Percentiles rank a stretch among this genome's conserved stretches.
These are phyloP conservation scores for Eufriesea mexicana DNA, from an alignment of 1,140 invertebrate species.

Conservation along the genomic window DNA sequence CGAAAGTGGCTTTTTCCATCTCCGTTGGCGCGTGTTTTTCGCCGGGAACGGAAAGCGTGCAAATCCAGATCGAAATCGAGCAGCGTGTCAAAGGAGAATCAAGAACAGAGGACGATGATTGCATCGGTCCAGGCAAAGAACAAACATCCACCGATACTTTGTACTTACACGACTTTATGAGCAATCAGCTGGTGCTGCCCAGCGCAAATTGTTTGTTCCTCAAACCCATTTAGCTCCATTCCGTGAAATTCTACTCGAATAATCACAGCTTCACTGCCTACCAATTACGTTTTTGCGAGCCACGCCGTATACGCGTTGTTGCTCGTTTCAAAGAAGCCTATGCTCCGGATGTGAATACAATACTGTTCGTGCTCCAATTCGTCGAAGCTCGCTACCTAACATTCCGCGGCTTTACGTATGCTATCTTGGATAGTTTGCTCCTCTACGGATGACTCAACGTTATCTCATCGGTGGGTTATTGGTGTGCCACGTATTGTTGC, in stretches of 20 bases:
- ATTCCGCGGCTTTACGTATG: background rate
- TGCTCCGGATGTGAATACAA: constrained; percentile 46
- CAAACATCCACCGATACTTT: constrained; percentile 76
- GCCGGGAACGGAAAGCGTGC: background rate
- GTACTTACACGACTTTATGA: constrained; percentile 79
- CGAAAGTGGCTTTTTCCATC: background rate
- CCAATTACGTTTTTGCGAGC: constrained; percentile 78
- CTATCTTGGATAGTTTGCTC: background rate
- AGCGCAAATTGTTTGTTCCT: constrained; percentile 82
- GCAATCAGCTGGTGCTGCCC: constrained; percentile 78
- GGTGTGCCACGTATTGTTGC: background rate
- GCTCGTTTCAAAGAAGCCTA: constrained; percentile 56
- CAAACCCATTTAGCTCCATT: constrained; percentile 82
- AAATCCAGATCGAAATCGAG: background rate
- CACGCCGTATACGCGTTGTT: constrained; percentile 43
- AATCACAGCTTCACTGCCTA: constrained; percentile 80
- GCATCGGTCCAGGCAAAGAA: constrained; percentile 67
- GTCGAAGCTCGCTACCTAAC: constrained; percentile 43
- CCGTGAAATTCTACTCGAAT: constrained; percentile 81
- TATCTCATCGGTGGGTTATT: background rate
- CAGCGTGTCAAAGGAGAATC: constrained; percentile 13
- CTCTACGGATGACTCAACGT: background rate
- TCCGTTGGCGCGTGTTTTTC: background rate
- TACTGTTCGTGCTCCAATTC: constrained; percentile 56
- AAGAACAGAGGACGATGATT: constrained; percentile 52